phyloP scores from a whole-genome alignment of 30 jellyfish, hydroid and myxozoan genomes.

The Phacellophora camtschatica region DNA sequence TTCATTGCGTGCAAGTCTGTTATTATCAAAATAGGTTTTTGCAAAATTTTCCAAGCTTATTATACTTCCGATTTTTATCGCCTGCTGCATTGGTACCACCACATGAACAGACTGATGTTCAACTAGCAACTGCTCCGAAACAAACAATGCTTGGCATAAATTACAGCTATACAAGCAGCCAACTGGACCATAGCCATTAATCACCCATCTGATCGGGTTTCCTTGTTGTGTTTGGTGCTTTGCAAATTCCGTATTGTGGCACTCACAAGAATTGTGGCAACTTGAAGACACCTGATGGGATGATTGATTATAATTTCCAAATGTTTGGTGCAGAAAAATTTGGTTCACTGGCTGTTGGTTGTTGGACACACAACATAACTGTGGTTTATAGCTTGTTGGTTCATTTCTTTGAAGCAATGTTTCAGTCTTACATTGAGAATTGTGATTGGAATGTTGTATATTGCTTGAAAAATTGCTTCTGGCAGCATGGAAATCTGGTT shows the following conservation, averaged over 20 bases:
- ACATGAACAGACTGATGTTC: conserved; percentile 13
- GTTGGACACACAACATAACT: not conserved
- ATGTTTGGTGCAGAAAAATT: not conserved
- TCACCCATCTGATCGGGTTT: not conserved
- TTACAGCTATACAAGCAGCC: conserved; percentile 31
- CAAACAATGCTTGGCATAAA: conserved; percentile 36
- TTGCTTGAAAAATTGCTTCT: too few species aligned
- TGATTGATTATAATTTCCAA: not conserved
- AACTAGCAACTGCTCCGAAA: not conserved
- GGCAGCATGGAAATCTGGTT: too few species aligned
- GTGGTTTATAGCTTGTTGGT: not conserved
- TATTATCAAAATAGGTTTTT: not conserved
- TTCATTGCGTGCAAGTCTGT: not conserved
- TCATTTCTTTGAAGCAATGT: not conserved
- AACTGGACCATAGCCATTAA: conserved; percentile 37
- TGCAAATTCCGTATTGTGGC: not conserved
- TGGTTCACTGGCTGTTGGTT: not conserved
- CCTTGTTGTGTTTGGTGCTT: not conserved
- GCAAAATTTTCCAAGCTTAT: conserved; percentile 24
- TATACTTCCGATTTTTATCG: conserved; percentile 16
- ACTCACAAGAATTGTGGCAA: not conserved
- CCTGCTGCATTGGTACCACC: not conserved
- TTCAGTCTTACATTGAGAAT: not conserved
- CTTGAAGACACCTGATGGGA: not conserved
- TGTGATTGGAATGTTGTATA: not conserved